Evolutionary conservation across 2,113 vertebrate species (phyloP).

Genomic region (Nothobranchius furzeri): DNA sequence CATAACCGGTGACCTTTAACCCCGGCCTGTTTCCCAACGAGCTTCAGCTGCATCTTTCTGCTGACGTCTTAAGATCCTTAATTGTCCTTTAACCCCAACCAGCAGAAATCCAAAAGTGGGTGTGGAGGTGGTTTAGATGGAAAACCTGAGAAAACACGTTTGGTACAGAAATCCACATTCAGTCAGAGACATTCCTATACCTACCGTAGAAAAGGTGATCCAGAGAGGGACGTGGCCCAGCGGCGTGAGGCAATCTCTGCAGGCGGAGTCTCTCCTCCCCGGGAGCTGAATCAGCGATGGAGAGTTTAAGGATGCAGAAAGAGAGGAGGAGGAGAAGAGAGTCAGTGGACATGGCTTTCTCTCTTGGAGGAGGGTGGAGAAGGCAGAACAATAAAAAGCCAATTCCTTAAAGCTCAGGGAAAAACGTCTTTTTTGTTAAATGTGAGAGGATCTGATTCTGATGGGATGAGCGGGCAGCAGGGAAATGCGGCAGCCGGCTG

Average conservation of each 20-base stretch:
- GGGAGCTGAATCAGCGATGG: slow-evolving; percentile 94
- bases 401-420: slow-evolving; percentile 31
- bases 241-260: slow-evolving; percentile 71
- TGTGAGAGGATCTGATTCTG: slow-evolving; percentile 35
- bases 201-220: slow-evolving; percentile 72
- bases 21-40: slow-evolving; percentile 5
- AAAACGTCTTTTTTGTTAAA: slow-evolving; percentile 25
- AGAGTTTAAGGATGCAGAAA: slow-evolving; percentile 92
- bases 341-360: slow-evolving; percentile 55
- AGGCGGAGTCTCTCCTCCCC: slow-evolving; percentile 84
- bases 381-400: slow-evolving; percentile 18
- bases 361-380: slow-evolving; percentile 25
- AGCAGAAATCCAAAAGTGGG: slow-evolving; percentile 24
- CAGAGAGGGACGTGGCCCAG: slow-evolving; percentile 74
- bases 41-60: neutral
- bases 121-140: neutral
- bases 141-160: slow-evolving; percentile 2
- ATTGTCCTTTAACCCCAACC: neutral
- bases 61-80: neutral
- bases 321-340: slow-evolving; percentile 72
- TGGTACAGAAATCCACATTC: slow-evolving; percentile 19
- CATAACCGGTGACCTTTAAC: slow-evolving; percentile 58
- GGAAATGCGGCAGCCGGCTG: slow-evolving; percentile 49
- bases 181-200: slow-evolving; percentile 30
- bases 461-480: slow-evolving; percentile 59